phyloP scores from a whole-genome alignment of 2,888 invertebrate genomes.

The Sycophila texana region DNA sequence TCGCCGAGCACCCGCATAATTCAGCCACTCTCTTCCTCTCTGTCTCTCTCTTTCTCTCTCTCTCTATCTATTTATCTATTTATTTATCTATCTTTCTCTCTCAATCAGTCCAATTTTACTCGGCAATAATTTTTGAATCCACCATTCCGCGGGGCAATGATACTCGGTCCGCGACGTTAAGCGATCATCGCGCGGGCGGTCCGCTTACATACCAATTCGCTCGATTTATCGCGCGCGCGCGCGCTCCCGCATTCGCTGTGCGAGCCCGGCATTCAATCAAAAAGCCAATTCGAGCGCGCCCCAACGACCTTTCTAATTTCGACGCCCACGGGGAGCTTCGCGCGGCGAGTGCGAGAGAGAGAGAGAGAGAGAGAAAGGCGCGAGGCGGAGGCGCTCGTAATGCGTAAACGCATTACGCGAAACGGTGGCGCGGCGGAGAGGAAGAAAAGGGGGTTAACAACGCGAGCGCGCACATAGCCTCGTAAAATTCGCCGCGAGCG shows the following conservation, averaged over 20 bases:
- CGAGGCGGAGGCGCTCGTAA: not conserved
- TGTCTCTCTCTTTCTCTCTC: no score
- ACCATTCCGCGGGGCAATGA: not conserved
- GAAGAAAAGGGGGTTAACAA: slow-evolving; percentile 4
- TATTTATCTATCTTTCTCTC: no score
- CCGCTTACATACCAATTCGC: slow-evolving; percentile 21
- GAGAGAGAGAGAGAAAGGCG: not conserved
- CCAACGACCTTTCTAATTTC: slow-evolving; percentile 49
- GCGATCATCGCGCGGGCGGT: slow-evolving; percentile 10
- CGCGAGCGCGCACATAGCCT: not conserved
- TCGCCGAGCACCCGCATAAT: not conserved
- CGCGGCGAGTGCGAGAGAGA: no score
- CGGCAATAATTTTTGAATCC: slow-evolving; percentile 4
- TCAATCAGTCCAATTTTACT: not conserved
- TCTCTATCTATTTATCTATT: no score
- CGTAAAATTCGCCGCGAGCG: not conserved
- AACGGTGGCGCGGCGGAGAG: no score
- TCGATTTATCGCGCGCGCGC: slow-evolving; percentile 35
- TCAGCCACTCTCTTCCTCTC: not conserved
- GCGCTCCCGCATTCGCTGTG: not conserved
- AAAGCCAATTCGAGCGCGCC: slow-evolving; percentile 40
- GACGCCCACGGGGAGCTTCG: not conserved
- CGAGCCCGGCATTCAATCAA: slow-evolving; percentile 42
- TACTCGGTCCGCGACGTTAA: slow-evolving; percentile 25
- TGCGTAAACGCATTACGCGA: not conserved